Evolutionary conservation across 2,113 vertebrate species (phyloP).

Genomic region (Chinchilla lanigera): DNA sequence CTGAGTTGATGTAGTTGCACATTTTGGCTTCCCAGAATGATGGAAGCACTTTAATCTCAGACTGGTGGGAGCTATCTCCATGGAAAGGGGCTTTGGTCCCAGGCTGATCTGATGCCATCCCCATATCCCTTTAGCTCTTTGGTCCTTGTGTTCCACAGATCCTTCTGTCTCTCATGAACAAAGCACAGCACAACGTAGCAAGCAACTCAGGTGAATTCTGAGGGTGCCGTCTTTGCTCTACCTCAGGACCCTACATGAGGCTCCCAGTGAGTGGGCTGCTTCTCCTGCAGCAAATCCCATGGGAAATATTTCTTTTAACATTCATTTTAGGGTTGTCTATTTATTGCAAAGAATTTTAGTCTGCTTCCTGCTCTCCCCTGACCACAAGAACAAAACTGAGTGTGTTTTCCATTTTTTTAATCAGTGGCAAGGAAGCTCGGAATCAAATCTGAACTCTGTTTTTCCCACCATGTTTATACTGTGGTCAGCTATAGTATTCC

Average conservation of each 20-base stretch:
- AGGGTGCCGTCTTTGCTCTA: rapidly evolving
- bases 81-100: neutral
- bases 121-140: neutral
- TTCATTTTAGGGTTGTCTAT: neutral
- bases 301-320: neutral
- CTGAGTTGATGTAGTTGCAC: neutral
- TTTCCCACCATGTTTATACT: rapidly evolving
- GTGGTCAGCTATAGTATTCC: neutral
- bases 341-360: neutral
- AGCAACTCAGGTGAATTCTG: neutral
- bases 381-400: neutral
- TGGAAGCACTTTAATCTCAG: neutral
- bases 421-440: neutral
- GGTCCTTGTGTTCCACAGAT: neutral
- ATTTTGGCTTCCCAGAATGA: neutral
- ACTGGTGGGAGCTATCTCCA: rapidly evolving
- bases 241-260: neutral
- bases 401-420: neutral
- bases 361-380: neutral
- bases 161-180: neutral
- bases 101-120: neutral
- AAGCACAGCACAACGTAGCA: neutral
- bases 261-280: neutral
- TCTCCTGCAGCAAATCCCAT: neutral
- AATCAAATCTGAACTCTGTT: neutral